These are phyloP conservation scores for Sipha flava DNA, from an alignment of 1,140 invertebrate genomes.

Conservation along the genomic window DNA sequence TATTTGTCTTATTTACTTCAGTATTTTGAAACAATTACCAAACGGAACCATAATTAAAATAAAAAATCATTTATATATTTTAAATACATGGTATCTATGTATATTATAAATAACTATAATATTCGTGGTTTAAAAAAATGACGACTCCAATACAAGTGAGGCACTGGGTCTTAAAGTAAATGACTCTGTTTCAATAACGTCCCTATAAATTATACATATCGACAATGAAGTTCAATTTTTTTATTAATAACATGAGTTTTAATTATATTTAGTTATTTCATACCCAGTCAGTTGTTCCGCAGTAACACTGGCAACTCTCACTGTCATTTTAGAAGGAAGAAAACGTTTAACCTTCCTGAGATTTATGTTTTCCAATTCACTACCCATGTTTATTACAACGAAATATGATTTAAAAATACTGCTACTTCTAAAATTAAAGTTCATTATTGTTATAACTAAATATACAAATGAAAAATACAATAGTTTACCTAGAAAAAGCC, in stretches of 20 bases:
- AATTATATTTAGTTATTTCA: no score
- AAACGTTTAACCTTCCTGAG: not conserved
- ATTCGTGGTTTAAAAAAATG: not conserved
- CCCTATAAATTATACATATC: not conserved
- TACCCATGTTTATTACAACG: slow-evolving; percentile 28
- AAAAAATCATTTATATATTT: no score
- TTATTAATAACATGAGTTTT: no score
- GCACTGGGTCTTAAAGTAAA: not conserved
- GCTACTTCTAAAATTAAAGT: not conserved
- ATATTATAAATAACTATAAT: no score
- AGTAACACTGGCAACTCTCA: not conserved
- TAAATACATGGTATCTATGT: no score
- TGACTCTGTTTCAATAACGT: not conserved
- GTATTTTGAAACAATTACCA: no score
- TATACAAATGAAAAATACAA: not conserved
- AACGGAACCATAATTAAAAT: no score
- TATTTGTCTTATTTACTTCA: no score
- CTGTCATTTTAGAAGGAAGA: not conserved
- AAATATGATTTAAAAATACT: not conserved
- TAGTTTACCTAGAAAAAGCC: slow-evolving; percentile 26
- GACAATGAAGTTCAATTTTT: no score
- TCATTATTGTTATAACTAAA: no score
- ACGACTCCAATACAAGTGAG: not conserved
- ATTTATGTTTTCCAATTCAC: slow-evolving; percentile 1
- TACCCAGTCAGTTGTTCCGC: not conserved